Percentiles rank a stretch among this genome's conserved stretches.
Conservation (phyloP, 1,140 invertebrate genomes). For the Lepidurus couesii region DNA sequence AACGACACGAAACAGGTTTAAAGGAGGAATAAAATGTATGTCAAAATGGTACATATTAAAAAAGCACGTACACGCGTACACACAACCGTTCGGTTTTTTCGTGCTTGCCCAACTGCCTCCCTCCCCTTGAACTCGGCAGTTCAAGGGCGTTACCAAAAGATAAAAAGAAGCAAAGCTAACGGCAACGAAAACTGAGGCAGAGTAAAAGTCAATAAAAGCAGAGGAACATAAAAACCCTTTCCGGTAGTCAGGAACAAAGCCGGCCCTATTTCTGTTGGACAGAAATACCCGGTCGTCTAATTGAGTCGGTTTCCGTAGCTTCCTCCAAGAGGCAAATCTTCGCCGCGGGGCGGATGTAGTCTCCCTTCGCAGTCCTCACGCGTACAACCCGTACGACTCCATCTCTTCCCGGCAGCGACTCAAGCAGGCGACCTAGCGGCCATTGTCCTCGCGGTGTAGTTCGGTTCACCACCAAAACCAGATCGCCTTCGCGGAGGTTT, state of each 20-base stretch:
- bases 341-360: constrained; percentile 24
- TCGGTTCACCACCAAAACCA: constrained; percentile 29
- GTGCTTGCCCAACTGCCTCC: too few species aligned
- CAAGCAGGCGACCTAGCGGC: constrained; percentile 7
- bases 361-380: constrained; percentile 28
- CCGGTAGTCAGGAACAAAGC: constrained; percentile 25
- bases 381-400: constrained; percentile 26
- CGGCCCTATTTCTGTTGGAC: constrained; percentile 16
- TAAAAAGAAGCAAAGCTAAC: too few species aligned
- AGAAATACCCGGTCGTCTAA: not conserved
- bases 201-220: too few species aligned
- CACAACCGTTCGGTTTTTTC: too few species aligned
- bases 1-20: too few species aligned
- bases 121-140: too few species aligned
- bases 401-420: constrained; percentile 29
- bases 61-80: too few species aligned
- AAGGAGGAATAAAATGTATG: too few species aligned
- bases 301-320: not conserved
- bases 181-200: too few species aligned
- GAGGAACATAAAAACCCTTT: too few species aligned
- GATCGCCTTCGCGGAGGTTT: constrained; percentile 29
- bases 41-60: too few species aligned
- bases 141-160: too few species aligned
- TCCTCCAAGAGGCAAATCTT: constrained; percentile 33
- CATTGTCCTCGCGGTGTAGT: constrained; percentile 23